phyloP scores from a whole-genome alignment of 2,113 vertebrate species.

The Corvus moneduloides region DNA sequence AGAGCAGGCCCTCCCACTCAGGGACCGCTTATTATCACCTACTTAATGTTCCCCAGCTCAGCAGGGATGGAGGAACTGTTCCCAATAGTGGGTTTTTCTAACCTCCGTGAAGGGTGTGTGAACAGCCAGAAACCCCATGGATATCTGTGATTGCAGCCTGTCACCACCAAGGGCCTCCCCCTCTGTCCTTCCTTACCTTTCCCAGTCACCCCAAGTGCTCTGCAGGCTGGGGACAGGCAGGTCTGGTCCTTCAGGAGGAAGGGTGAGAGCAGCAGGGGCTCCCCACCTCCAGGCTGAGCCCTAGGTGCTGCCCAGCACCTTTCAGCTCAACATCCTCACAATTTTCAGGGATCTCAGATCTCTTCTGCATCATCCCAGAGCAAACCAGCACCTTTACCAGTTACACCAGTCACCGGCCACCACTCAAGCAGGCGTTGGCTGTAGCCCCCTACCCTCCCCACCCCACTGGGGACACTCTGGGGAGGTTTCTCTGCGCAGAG shows the following conservation, averaged over 20 bases:
- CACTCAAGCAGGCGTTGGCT: accelerated
- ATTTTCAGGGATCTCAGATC: not conserved
- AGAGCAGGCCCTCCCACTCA: not conserved
- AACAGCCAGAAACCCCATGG: not conserved
- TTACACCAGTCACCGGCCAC: not conserved
- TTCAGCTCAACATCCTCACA: not conserved
- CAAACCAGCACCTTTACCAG: not conserved
- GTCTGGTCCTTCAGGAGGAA: not conserved
- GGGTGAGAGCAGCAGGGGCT: not conserved
- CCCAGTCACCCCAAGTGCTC: not conserved
- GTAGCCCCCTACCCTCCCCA: not conserved
- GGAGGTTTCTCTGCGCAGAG: not conserved
- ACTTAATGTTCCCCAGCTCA: slow-evolving; percentile 54
- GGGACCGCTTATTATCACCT: slow-evolving; percentile 46
- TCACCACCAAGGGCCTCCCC: not conserved
- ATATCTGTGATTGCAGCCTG: not conserved
- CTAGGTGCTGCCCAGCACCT: not conserved
- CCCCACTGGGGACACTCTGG: accelerated
- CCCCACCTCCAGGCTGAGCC: not conserved
- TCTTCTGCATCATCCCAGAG: too few relatives aligned
- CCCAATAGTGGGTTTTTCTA: not conserved
- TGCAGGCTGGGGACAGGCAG: not conserved
- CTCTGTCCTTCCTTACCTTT: not conserved
- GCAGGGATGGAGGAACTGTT: not conserved
- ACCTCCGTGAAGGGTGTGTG: not conserved